phyloP scores from a whole-genome alignment of 2,888 invertebrate species.

The Drosophila antonietae region DNA sequence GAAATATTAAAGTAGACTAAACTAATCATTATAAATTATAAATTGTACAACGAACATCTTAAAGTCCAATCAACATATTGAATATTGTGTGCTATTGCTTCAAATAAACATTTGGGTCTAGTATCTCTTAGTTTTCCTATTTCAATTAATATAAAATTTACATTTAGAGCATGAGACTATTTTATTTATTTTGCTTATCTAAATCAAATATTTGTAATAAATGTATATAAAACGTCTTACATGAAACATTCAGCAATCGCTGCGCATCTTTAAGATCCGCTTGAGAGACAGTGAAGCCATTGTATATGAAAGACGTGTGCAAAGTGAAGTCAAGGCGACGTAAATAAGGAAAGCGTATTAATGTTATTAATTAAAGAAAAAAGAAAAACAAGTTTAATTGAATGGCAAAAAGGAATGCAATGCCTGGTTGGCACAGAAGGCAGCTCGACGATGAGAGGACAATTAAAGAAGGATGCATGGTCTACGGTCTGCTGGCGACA shows the following conservation, averaged over 20 bases:
- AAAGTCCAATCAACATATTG: too few relatives aligned
- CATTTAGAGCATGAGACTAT: too few relatives aligned
- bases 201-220: too few relatives aligned
- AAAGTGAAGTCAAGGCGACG: constrained; percentile 26
- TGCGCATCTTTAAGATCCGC: not conserved
- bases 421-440: constrained; percentile 26
- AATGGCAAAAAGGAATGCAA: constrained; percentile 41
- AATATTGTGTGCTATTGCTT: too few relatives aligned
- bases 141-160: too few relatives aligned
- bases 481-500: constrained; percentile 52
- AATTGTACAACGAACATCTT: too few relatives aligned
- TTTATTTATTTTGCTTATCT: too few relatives aligned
- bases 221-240: too few relatives aligned
- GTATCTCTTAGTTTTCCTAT: not conserved
- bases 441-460: constrained; percentile 42
- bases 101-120: too few relatives aligned
- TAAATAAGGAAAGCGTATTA: constrained; percentile 67
- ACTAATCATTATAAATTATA: too few relatives aligned
- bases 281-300: not conserved
- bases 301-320: not conserved
- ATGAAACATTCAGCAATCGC: too few relatives aligned
- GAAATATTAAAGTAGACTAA: too few relatives aligned
- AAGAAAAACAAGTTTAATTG: constrained; percentile 73
- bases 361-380: constrained; percentile 74
- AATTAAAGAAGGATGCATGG: constrained; percentile 71